Evolutionary conservation across 2,888 invertebrate genomes (phyloP).

Genomic region (Melikaiella ostensackeni): DNA sequence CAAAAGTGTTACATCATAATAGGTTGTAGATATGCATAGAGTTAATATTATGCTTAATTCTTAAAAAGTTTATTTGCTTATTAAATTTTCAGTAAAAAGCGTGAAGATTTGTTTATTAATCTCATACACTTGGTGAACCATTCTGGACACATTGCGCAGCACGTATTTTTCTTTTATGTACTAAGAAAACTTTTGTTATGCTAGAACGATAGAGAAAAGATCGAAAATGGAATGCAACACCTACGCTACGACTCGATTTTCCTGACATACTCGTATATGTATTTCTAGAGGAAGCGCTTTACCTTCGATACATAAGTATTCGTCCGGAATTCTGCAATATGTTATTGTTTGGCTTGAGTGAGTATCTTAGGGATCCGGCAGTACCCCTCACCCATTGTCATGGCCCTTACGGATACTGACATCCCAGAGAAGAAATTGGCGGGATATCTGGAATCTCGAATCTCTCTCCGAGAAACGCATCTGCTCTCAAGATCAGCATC

Average conservation of each 20-base stretch:
- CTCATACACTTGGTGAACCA: no score
- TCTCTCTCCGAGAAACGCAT: conserved; percentile 51
- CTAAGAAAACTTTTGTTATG: no score
- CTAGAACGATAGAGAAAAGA: no score
- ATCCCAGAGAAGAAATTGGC: conserved; percentile 73
- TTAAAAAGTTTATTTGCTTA: no score
- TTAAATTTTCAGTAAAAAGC: no score
- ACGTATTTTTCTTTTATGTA: no score
- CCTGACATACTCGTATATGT: background rate
- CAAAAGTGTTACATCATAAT: no score
- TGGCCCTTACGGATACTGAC: conserved; percentile 68
- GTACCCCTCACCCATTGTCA: conserved; percentile 66
- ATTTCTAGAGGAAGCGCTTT: background rate
- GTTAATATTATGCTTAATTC: no score
- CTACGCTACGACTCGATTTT: background rate
- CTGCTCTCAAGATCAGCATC: conserved; percentile 45
- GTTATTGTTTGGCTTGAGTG: conserved; percentile 70
- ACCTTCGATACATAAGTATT: conserved; percentile 27
- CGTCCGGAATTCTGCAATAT: conserved; percentile 66
- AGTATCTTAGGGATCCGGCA: conserved; percentile 62
- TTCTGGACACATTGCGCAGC: no score
- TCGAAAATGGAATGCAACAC: background rate
- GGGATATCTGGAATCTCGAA: conserved; percentile 64
- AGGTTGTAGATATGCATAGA: no score
- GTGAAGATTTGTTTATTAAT: no score